A percentile compares a stretch with the other conserved stretches of the same genome.
These are phyloP conservation scores for Cephus runcator DNA, from an alignment of 2,888 invertebrate genomes.

Conservation along the genomic window DNA sequence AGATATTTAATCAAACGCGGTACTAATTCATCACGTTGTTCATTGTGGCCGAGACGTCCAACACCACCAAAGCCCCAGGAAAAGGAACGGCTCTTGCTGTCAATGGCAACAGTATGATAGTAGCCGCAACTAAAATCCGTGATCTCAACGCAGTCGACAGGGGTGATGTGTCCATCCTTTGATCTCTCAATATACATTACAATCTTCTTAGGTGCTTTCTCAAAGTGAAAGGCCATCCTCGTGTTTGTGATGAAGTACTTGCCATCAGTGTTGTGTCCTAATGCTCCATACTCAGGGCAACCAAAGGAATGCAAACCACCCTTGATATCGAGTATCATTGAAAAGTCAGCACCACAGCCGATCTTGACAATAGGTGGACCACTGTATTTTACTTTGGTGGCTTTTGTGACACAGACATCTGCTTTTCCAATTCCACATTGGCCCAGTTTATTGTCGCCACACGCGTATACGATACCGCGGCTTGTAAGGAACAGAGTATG, in stretches of 20 bases:
- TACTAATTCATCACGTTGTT: slow-evolving; percentile 91
- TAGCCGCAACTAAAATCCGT: slow-evolving; percentile 91
- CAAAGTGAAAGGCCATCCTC: slow-evolving; percentile 87
- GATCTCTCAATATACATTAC: slow-evolving; percentile 88
- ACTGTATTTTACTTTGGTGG: slow-evolving; percentile 74
- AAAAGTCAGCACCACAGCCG: slow-evolving; percentile 93
- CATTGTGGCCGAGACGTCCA: slow-evolving; percentile 92
- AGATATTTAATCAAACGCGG: slow-evolving; percentile 86
- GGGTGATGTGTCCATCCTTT: slow-evolving; percentile 85
- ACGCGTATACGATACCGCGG: slow-evolving; percentile 87
- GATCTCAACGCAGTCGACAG: slow-evolving; percentile 87
- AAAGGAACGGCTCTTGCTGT: slow-evolving; percentile 87
- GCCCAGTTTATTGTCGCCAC: slow-evolving; percentile 92
- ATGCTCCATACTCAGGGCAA: slow-evolving; percentile 90
- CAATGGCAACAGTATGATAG: slow-evolving; percentile 91
- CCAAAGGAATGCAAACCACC: slow-evolving; percentile 93
- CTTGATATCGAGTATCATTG: slow-evolving; percentile 88
- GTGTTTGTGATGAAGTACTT: slow-evolving; percentile 93
- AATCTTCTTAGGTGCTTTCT: slow-evolving; percentile 85
- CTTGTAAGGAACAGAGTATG: slow-evolving; percentile 90
- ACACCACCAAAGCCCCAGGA: slow-evolving; percentile 98
- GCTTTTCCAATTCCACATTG: slow-evolving; percentile 88
- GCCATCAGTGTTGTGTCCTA: slow-evolving; percentile 95
- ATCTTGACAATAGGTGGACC: slow-evolving; percentile 91
- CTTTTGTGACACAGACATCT: slow-evolving; percentile 64